A percentile compares a stretch with the other conserved stretches of the same genome.
Conservation (phyloP, 2,797 vertebrate species). For the Iguana delicatissima region DNA sequence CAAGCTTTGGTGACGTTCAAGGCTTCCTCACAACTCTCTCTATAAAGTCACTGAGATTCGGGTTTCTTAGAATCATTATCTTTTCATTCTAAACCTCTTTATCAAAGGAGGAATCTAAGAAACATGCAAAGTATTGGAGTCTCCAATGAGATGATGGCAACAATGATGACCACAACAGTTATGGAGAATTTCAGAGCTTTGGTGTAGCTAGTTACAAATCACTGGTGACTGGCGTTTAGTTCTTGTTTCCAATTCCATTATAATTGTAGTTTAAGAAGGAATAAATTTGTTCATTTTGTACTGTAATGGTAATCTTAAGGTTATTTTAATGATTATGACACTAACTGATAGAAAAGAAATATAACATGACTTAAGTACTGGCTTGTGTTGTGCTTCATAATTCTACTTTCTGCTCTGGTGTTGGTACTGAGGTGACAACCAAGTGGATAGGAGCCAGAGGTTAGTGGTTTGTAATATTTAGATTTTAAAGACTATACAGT, state of each 20-base stretch:
- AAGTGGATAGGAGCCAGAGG: too few species aligned
- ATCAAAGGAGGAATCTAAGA: neutral
- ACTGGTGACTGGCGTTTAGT: too few species aligned
- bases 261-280: neutral
- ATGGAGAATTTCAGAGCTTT: neutral
- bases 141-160: neutral
- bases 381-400: too few species aligned
- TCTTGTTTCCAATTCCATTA: neutral
- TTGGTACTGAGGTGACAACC: too few species aligned
- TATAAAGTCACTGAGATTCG: neutral
- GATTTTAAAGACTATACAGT: neutral
- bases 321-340: neutral
- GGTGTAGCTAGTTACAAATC: neutral
- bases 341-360: neutral
- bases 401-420: too few species aligned
- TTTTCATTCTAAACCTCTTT: neutral
- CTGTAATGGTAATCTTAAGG: neutral
- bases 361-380: too few species aligned
- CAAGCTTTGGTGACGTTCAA: neutral
- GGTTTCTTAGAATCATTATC: rapidly evolving
- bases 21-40: neutral
- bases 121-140: neutral
- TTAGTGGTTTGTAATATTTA: too few species aligned
- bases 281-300: neutral
- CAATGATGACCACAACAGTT: too few species aligned